Evolutionary conservation across 2,888 invertebrate species (phyloP).

Genomic region (Xanthostigma xanthostigma): DNA sequence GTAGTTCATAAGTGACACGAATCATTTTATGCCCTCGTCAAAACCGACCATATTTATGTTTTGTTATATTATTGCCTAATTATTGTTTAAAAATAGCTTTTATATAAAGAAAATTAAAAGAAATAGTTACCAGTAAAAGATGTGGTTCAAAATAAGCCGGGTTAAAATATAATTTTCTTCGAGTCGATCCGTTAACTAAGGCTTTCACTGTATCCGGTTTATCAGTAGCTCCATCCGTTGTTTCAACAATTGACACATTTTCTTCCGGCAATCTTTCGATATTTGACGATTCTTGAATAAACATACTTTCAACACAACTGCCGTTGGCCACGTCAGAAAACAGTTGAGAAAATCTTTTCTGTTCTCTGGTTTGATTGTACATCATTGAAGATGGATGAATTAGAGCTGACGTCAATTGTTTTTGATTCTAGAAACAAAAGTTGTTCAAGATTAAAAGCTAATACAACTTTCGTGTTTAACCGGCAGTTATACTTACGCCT

Average conservation of each 20-base stretch:
- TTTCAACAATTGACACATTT: constrained; percentile 74
- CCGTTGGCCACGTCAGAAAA: constrained; percentile 18
- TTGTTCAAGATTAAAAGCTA: neutral
- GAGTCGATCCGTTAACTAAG: constrained; percentile 48
- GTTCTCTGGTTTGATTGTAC: constrained; percentile 19
- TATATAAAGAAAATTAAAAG: constrained; percentile 1
- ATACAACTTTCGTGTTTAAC: neutral
- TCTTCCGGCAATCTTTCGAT: constrained; percentile 68
- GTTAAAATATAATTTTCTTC: constrained; percentile 75
- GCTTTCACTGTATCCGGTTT: constrained; percentile 47
- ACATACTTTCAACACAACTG: constrained; percentile 16
- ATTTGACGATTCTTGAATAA: constrained; percentile 37
- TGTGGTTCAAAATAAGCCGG: constrained; percentile 86
- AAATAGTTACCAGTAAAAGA: constrained; percentile 53
- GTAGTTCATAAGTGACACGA: no score
- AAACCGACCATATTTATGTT: no score
- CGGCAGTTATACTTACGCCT: neutral
- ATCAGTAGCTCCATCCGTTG: constrained; percentile 49
- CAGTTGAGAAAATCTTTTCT: constrained; percentile 24
- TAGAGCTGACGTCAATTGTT: constrained; percentile 52
- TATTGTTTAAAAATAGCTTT: neutral
- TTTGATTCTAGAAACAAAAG: constrained; percentile 17
- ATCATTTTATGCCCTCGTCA: no score
- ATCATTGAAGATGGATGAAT: constrained; percentile 42
- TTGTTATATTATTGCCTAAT: constrained; percentile 2